A percentile compares a stretch with the other conserved stretches of the same genome.
Conservation (phyloP, 30 jellyfish, hydroid and myxozoan genomes). For the Cassiopea andromeda region DNA sequence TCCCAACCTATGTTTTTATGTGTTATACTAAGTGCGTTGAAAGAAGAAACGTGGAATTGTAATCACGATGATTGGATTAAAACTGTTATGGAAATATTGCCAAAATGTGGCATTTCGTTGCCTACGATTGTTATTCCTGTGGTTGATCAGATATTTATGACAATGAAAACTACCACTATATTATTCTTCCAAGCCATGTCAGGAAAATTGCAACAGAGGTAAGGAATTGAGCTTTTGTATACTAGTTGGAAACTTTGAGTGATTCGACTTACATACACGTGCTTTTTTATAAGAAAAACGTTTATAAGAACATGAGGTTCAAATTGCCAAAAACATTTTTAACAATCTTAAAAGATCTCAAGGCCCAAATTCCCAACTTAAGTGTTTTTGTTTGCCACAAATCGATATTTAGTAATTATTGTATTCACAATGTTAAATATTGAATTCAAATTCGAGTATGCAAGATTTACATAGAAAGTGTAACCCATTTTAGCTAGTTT, state of each 20-base stretch:
- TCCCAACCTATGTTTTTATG: constrained; percentile 89
- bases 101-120: constrained; percentile 71
- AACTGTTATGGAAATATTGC: constrained; percentile 76
- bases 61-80: constrained; percentile 84
- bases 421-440: too few relatives aligned
- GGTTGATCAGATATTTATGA: constrained; percentile 78
- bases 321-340: too few relatives aligned
- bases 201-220: constrained; percentile 37
- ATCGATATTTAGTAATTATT: too few relatives aligned
- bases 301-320: too few relatives aligned
- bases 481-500: too few relatives aligned
- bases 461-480: too few relatives aligned
- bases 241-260: neutral
- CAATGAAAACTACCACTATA: constrained; percentile 59
- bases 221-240: neutral
- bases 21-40: constrained; percentile 73
- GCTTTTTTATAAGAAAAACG: too few relatives aligned
- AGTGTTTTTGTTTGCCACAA: too few relatives aligned
- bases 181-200: constrained; percentile 37
- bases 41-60: constrained; percentile 73
- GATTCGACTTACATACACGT: neutral
- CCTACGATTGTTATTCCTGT: constrained; percentile 85
- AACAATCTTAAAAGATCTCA: too few relatives aligned
- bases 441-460: too few relatives aligned
- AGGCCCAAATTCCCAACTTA: too few relatives aligned